These are phyloP conservation scores for Lophochroa leadbeateri DNA, from an alignment of 2,113 vertebrate genomes.

Conservation along the genomic window DNA sequence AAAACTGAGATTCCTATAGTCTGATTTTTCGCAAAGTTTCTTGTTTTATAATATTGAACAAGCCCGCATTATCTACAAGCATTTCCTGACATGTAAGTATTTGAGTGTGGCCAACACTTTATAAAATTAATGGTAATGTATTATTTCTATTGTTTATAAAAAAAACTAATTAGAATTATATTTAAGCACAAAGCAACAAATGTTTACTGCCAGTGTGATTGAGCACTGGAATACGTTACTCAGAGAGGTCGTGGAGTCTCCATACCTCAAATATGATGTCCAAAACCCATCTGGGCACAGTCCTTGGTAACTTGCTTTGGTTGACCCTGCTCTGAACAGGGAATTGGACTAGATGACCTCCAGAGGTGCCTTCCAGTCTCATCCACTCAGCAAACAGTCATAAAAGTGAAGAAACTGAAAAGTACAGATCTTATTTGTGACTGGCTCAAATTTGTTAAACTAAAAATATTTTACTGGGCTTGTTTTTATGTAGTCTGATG, in stretches of 20 bases:
- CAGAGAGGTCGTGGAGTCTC: neutral
- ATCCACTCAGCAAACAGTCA: neutral
- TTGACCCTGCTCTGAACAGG: neutral
- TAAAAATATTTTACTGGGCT: neutral
- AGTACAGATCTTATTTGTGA: neutral
- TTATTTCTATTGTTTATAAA: neutral
- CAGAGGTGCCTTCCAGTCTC: neutral
- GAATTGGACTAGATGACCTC: accelerated
- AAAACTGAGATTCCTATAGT: neutral
- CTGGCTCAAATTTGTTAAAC: neutral
- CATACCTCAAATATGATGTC: neutral
- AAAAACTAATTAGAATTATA: neutral
- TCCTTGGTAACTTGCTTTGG: neutral
- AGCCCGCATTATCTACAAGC: neutral
- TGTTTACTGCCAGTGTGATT: neutral
- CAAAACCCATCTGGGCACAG: neutral
- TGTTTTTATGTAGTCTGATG: neutral
- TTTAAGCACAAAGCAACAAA: neutral
- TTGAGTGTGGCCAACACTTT: neutral
- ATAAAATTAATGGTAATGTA: neutral
- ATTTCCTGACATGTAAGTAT: neutral
- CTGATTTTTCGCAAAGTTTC: neutral
- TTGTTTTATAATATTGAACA: neutral
- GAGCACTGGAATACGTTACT: neutral
- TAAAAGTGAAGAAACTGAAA: neutral